A percentile compares a stretch with the other conserved stretches of the same genome.
phyloP scores from a whole-genome alignment of 2,113 vertebrate species.

The Pangasianodon hypophthalmus region DNA sequence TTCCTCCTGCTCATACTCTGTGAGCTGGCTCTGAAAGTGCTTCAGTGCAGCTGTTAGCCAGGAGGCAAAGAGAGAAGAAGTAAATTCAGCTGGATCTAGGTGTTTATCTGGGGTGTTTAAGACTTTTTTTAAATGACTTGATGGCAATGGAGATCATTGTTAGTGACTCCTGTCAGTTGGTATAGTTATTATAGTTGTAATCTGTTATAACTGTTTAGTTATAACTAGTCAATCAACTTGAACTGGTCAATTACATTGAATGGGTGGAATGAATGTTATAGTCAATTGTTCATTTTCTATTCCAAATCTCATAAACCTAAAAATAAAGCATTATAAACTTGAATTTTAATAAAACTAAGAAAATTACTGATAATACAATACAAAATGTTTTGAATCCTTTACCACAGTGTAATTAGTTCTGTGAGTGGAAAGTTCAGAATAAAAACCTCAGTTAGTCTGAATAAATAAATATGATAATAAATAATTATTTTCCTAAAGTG shows the following conservation, averaged over 20 bases:
- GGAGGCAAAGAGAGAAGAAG: neutral
- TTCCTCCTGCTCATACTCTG: conserved; percentile 87
- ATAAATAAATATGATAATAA: neutral
- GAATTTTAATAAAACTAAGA: neutral
- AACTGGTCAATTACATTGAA: neutral
- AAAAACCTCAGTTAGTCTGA: neutral
- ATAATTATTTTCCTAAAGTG: neutral
- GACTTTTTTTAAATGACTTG: neutral
- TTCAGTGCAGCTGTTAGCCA: conserved; percentile 82
- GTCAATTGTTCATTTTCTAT: neutral
- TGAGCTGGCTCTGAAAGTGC: conserved; percentile 84
- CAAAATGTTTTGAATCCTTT: too few relatives aligned
- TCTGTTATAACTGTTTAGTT: neutral
- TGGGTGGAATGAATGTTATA: neutral
- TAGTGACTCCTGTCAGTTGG: neutral
- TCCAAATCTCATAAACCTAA: neutral
- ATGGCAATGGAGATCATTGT: neutral
- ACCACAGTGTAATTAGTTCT: neutral
- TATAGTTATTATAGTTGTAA: neutral
- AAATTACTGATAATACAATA: neutral
- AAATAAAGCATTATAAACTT: neutral
- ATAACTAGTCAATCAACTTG: neutral
- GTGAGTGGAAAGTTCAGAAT: neutral
- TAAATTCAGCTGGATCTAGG: neutral
- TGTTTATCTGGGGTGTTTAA: neutral